phyloP scores from a whole-genome alignment of 2,113 vertebrate species.

The Gambusia holbrooki region DNA sequence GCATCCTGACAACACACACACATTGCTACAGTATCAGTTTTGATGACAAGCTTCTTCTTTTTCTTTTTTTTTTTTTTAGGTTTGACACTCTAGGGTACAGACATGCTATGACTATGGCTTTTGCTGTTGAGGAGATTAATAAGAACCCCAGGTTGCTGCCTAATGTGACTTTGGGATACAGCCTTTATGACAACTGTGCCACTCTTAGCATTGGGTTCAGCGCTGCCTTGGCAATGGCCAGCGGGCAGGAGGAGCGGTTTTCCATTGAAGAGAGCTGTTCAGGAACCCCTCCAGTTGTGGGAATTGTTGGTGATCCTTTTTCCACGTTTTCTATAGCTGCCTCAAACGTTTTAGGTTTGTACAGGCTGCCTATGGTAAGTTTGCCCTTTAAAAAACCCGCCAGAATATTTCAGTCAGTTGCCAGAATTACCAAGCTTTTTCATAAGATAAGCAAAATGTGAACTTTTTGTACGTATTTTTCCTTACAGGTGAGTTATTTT shows the following conservation, averaged over 20 bases:
- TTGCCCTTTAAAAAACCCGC: not conserved
- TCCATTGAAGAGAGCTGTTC: slow-evolving; percentile 46
- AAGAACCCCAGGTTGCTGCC: slow-evolving; percentile 64
- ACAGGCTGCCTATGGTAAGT: slow-evolving; percentile 68
- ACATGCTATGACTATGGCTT: slow-evolving; percentile 70
- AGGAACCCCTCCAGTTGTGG: slow-evolving; percentile 63
- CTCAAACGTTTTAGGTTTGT: slow-evolving; percentile 70
- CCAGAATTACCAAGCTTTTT: not conserved
- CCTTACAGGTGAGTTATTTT: slow-evolving; percentile 65
- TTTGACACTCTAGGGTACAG: slow-evolving; percentile 68
- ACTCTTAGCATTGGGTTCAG: slow-evolving; percentile 69
- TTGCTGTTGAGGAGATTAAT: slow-evolving; percentile 75
- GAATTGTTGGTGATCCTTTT: slow-evolving; percentile 71
- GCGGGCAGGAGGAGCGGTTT: slow-evolving; percentile 52
- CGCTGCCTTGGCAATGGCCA: slow-evolving; percentile 62
- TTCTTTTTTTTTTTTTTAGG: slow-evolving; percentile 41
- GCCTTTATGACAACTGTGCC: slow-evolving; percentile 74
- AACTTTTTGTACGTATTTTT: not conserved
- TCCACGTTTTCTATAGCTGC: slow-evolving; percentile 73
- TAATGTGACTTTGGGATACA: slow-evolving; percentile 71
- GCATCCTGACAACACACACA: slow-evolving; percentile 26
- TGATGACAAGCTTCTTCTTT: rapidly evolving
- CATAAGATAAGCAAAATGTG: not conserved
- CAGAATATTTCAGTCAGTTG: not conserved
- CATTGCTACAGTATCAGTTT: not conserved